Base-by-base conservation (phyloP, 1,140 invertebrate genomes). In the Paralvinella palmiformis region DNA sequence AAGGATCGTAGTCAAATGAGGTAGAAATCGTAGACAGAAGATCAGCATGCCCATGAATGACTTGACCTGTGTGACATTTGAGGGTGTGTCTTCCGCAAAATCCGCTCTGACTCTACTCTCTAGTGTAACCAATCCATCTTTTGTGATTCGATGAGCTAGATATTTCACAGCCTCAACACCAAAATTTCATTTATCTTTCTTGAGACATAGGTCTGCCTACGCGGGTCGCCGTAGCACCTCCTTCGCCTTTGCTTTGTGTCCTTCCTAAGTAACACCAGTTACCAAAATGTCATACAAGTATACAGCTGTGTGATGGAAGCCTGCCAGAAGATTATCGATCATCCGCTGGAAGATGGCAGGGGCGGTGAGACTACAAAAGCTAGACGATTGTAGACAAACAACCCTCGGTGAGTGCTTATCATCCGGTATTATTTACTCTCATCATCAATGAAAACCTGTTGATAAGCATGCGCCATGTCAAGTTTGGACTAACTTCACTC, bases 291-390 rank as follows among this genome's bases (percentile, higher is more conserved):
- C 62, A 55, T 64, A 35, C 29, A 36, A 31, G 52, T 71, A 65
- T 24, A 62, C 67, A 10, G 75, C 10, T 69, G 69, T n/a, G 74
- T 58, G 36, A 22, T 76, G 75, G 63, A 71, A 20, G 29, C 66
- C 65, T 52, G 62, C 55, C 36, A 84, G 63, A 1, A 76, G 35
- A 63, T 74, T 64, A 44, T 82, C 79, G 24, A 85, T 82, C 20
- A 79, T 71, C 62, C 75, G 41, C 68, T 86, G 81, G 65, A 85
- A 86, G 62, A 83, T 77, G 17, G 73, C 68, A 22, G 83, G 81
- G 0, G 82, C 81, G n/a, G 74, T 62, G 78, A 75, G 5, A 85
- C 74, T 10, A 81, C 83, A 74, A 83, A 85, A 4, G 36, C 17
- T 20, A 86, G 62, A 3, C 82, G 59, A 32, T 79, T 80, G 20